Conservation (phyloP, 2,113 vertebrate species). For the Forbesichthys agassizii region DNA sequence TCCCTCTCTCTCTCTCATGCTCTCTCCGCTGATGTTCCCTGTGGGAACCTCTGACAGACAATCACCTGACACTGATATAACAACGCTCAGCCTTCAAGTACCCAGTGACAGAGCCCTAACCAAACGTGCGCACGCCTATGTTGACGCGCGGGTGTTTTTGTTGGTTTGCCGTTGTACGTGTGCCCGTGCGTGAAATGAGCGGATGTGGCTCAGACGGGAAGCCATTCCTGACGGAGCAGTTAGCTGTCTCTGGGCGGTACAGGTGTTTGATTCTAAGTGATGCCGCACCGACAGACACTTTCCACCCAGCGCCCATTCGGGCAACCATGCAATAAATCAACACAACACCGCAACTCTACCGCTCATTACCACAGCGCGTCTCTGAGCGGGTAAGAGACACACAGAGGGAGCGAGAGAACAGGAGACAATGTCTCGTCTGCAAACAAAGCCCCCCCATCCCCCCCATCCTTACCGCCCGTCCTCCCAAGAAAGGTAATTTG, state of each 20-base stretch:
- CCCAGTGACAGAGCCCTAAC: neutral
- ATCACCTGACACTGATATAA: slow-evolving; percentile 29
- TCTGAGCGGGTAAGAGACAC: slow-evolving; percentile 17
- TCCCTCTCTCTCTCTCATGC: slow-evolving; percentile 27
- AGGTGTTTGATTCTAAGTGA: slow-evolving; percentile 66
- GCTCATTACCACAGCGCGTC: slow-evolving; percentile 54
- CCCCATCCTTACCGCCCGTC: too few relatives aligned
- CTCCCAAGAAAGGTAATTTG: slow-evolving; percentile 59
- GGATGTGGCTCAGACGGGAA: slow-evolving; percentile 23
- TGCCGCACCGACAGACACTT: slow-evolving; percentile 61
- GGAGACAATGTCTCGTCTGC: slow-evolving; percentile 53
- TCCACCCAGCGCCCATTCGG: slow-evolving; percentile 64
- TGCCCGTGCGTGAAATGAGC: slow-evolving; percentile 9
- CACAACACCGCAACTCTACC: slow-evolving; percentile 56
- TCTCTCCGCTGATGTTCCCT: slow-evolving; percentile 19
- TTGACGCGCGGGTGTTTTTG: slow-evolving; percentile 2
- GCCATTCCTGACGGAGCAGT: slow-evolving; percentile 49
- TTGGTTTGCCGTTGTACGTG: neutral
- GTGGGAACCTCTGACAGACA: slow-evolving; percentile 51
- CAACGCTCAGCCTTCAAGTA: slow-evolving; percentile 6
- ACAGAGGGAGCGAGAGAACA: neutral
- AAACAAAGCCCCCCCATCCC: slow-evolving; percentile 38
- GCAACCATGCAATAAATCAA: slow-evolving; percentile 72
- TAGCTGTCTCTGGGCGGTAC: slow-evolving; percentile 57
- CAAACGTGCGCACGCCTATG: neutral